A percentile compares a stretch with the other conserved stretches of the same genome.
Evolutionary conservation across 2,888 invertebrate genomes (phyloP).

Genomic region (Neocrepidodera transversa): DNA sequence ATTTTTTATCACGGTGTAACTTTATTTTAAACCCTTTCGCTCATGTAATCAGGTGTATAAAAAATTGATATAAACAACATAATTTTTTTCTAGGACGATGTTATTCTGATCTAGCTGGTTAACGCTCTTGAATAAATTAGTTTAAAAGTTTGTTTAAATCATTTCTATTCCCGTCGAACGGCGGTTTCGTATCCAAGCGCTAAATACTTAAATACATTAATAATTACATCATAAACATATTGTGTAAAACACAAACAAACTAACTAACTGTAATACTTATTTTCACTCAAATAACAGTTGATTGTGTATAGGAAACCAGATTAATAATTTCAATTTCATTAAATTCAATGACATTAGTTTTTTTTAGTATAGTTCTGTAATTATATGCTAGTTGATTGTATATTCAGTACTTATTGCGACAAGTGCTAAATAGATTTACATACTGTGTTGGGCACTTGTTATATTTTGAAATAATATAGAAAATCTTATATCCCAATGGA

Average conservation of each 20-base stretch:
- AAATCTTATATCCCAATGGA: too few relatives aligned
- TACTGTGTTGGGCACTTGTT: not conserved
- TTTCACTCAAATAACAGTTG: constrained; percentile 42
- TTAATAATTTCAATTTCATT: constrained; percentile 40
- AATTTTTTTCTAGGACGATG: too few relatives aligned
- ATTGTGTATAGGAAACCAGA: constrained; percentile 34
- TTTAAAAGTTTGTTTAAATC: constrained; percentile 8
- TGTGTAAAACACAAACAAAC: constrained; percentile 36
- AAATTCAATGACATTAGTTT: constrained; percentile 37
- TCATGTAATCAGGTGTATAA: too few relatives aligned
- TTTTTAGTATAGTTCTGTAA: constrained; percentile 6
- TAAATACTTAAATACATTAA: constrained; percentile 30
- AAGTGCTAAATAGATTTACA: not conserved
- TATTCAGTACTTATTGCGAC: not conserved
- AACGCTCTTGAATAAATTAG: constrained; percentile 3
- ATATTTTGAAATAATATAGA: not conserved
- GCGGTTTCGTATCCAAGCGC: constrained; percentile 16
- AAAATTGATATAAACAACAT: too few relatives aligned
- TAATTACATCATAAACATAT: constrained; percentile 34
- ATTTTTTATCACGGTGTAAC: too few relatives aligned
- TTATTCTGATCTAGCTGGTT: not conserved
- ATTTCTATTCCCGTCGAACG: constrained; percentile 2
- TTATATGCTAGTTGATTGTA: too few relatives aligned
- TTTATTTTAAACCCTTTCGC: too few relatives aligned
- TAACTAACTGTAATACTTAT: constrained; percentile 43